Evolutionary conservation across 1,140 invertebrate genomes (phyloP).

Genomic region (Drosophila carrolli): DNA sequence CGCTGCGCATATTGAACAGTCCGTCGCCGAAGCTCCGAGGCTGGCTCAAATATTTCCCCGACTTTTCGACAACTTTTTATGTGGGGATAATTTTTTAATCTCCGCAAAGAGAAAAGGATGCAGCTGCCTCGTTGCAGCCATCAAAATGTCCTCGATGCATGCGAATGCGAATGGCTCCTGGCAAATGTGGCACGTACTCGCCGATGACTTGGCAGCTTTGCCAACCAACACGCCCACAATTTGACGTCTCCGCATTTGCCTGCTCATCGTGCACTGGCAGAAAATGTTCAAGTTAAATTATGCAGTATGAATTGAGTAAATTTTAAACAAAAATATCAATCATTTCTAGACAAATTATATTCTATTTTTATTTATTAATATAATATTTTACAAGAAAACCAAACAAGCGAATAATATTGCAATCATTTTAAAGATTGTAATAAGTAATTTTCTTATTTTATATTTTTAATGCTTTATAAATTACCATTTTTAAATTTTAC

Average conservation of each 20-base stretch:
- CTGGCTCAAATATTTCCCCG: constrained; percentile 17
- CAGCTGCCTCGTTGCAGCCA: constrained; percentile 34
- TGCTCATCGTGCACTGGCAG: constrained; percentile 1
- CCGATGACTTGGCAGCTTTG: constrained; percentile 34
- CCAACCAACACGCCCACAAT: constrained; percentile 28
- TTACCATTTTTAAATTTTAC: too few species aligned
- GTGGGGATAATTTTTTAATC: constrained; percentile 75
- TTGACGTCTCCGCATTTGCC: constrained; percentile 4
- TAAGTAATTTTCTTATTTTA: too few species aligned
- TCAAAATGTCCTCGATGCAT: constrained; percentile 53
- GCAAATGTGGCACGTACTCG: constrained; percentile 57
- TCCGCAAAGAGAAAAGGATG: constrained; percentile 49
- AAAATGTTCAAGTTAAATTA: not conserved
- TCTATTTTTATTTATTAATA: too few species aligned
- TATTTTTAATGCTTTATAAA: too few species aligned
- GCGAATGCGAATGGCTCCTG: constrained; percentile 48
- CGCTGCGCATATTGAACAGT: constrained; percentile 70
- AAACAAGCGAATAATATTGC: too few species aligned
- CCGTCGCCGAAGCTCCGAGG: constrained; percentile 39
- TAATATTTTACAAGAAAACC: too few species aligned
- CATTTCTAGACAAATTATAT: too few species aligned
- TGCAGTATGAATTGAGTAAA: too few species aligned
- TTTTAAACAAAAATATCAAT: too few species aligned
- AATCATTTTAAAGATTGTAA: too few species aligned
- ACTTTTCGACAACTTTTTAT: constrained; percentile 62